Base-by-base conservation (phyloP, 2,113 vertebrate genomes). In the Saimiri boliviensis region DNA sequence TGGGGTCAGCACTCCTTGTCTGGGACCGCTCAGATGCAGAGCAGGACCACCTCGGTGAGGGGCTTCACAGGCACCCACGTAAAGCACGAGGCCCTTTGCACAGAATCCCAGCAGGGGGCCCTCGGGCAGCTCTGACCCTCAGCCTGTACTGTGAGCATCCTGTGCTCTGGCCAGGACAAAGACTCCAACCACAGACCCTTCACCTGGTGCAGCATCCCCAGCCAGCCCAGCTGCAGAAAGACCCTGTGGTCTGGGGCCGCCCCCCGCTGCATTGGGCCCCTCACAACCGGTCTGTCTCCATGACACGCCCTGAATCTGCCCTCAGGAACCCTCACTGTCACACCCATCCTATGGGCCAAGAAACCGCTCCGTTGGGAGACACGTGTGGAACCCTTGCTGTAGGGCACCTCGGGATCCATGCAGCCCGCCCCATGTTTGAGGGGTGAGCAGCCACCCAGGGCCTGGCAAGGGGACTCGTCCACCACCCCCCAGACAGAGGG, bases 41-140 rank as follows among this genome's bases (percentile, higher is more conserved):
- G n/a, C 12, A 21, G 5, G 10, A 19, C 8, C 32, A 35, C 30
- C 23, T 82, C 21, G 35, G n/a, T 5, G 9, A 5, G 10, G 16
- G 11, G 30, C n/a, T 8, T 3, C 10, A 49, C 13, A 32, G 0
- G 6, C 49, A 1, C 1, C 0, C 19, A 2, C 0, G 1, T 19
- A 2, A 54, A 21, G 32, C 13, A 37, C 42, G 25, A 20, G 30
- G 21, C 56, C 45, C 79, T 68, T 42, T 37, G 74, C 47, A 5
- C 9, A 12, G 35, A 19, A 8, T 35, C 6, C 20, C 1, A 45
- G 68, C 13, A 21, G 19, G 47, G 20, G 27, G 5, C 5, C 11
- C 8, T 8, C 8, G 0, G 40, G 40, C 0, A 3, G 52, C 37
- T 16, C 71, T 17, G 52, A 6, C 77, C 14, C 60, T 32, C 32